Base-by-base conservation (phyloP, 2,113 vertebrate genomes). In the Sinocyclocheilus maitianheensis region DNA sequence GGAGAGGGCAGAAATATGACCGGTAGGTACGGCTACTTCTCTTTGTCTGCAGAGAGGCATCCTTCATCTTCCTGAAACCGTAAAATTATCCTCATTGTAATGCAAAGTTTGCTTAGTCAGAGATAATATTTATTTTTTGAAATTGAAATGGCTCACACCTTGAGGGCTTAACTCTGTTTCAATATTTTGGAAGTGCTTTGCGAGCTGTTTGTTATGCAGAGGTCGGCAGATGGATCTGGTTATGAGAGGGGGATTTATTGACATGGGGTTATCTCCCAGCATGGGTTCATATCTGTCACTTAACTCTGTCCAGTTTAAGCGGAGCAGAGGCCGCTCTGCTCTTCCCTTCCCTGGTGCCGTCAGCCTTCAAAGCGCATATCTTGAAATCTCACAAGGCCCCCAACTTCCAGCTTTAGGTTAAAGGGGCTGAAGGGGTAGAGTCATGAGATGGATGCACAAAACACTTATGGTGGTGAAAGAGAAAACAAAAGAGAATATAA, bases 101-200 rank as follows among this genome's bases (percentile, higher is more conserved):
- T 91, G 91, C 90, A 81, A 91, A 87, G 92, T 93, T 94, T 91
- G 90, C 91, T 90, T 92, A 93, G 91, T 92, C 92, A 91, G 89
- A 93, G 90, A 94, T 93, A 93, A 94, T 94, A 94, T 95, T 95
- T 95, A 92, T 92, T 94, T 94, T 92, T 88, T 87, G 91, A 93
- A 95, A 93, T 95, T 93, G 93, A 95, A 93, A 91, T 91, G 93
- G 92, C 92, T 92, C 91, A 90, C 90, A 92, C 91, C 88, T 92
- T 92, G 89, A 93, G 92, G 90, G 91, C 91, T 92, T 91, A 86
- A 89, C 89, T 89, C 88, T 83, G 60, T 84, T 89, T 87, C 86
- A 90, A 89, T 88, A 86, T 90, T 85, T 84, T 91, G 84, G 81
- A 74, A 88, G 74, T 83, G 86, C 85, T 87, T 84, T 77, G 22